Conservation (phyloP, 2,888 invertebrate genomes). For the Hofmannophila pseudospretella region DNA sequence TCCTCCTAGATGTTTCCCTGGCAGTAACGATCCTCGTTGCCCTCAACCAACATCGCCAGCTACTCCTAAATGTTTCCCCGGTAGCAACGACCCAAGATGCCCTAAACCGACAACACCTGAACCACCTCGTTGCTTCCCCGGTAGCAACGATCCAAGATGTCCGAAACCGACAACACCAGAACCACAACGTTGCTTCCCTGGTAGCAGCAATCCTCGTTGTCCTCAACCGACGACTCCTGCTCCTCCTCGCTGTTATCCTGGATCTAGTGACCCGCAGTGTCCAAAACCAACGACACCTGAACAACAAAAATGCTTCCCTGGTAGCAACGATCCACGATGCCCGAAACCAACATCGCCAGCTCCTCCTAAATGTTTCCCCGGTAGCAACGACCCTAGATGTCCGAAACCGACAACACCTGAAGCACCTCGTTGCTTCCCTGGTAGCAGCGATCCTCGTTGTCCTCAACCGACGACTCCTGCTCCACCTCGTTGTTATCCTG, state of each 20-base stretch:
- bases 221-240: constrained; percentile 19
- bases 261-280: constrained; percentile 24
- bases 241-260: constrained; percentile 28
- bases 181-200: constrained; percentile 28
- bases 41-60: constrained; percentile 23
- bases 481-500: constrained; percentile 29
- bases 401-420: constrained; percentile 18
- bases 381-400: constrained; percentile 31
- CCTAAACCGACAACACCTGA: constrained; percentile 27
- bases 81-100: constrained; percentile 31
- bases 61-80: constrained; percentile 31
- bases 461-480: constrained; percentile 20
- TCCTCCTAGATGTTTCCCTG: constrained; percentile 33
- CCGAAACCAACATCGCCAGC: constrained; percentile 32
- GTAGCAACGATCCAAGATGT: constrained; percentile 30
- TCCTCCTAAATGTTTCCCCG: constrained; percentile 25
- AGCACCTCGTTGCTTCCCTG: constrained; percentile 23
- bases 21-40: constrained; percentile 29
- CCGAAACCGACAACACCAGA: constrained; percentile 21
- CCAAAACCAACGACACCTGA: constrained; percentile 31
- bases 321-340: constrained; percentile 35
- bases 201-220: constrained; percentile 24
- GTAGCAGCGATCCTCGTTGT: constrained; percentile 32
- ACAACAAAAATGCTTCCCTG: constrained; percentile 20
- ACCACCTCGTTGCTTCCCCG: constrained; percentile 32